Conservation (phyloP, 2,888 invertebrate species). For the Scelioninae gen. 1 region DNA sequence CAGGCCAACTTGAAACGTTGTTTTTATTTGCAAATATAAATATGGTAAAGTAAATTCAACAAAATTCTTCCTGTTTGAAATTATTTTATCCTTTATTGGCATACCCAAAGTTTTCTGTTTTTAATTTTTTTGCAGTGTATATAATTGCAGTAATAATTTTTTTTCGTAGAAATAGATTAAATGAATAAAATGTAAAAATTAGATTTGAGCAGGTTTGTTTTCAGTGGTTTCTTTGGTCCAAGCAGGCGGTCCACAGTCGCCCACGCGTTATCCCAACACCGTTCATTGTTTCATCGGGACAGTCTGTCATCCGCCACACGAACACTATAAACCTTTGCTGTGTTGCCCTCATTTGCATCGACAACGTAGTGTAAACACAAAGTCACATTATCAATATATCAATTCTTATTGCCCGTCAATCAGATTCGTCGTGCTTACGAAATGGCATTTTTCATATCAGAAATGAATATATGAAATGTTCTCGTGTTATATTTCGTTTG, state of each 20-base stretch:
- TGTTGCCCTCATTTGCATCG: conserved; percentile 70
- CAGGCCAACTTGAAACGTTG: too few species aligned
- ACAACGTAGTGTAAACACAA: conserved; percentile 62
- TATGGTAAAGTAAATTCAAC: too few species aligned
- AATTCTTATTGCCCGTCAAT: conserved; percentile 70
- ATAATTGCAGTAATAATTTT: too few species aligned
- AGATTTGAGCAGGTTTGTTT: conserved; percentile 62
- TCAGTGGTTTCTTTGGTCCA: conserved; percentile 5
- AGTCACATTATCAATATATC: conserved; percentile 64
- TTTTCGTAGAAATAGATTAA: too few species aligned
- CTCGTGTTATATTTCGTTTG: conserved; percentile 9
- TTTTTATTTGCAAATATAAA: too few species aligned
- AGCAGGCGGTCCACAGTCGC: conserved; percentile 51
- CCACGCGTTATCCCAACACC: conserved; percentile 49
- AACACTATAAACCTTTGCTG: conserved; percentile 36
- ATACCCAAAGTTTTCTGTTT: too few species aligned
- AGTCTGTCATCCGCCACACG: conserved; percentile 64
- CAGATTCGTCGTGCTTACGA: conserved; percentile 58
- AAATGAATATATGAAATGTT: conserved; percentile 40
- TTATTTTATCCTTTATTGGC: too few species aligned
- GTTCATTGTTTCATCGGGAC: conserved; percentile 66
- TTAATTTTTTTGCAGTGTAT: too few species aligned
- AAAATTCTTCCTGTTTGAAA: too few species aligned
- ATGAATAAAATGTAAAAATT: conserved; percentile 34
- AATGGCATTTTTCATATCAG: conserved; percentile 49